These are phyloP conservation scores for Nipponia nippon DNA, from an alignment of 2,113 vertebrate genomes.

Conservation along the genomic window DNA sequence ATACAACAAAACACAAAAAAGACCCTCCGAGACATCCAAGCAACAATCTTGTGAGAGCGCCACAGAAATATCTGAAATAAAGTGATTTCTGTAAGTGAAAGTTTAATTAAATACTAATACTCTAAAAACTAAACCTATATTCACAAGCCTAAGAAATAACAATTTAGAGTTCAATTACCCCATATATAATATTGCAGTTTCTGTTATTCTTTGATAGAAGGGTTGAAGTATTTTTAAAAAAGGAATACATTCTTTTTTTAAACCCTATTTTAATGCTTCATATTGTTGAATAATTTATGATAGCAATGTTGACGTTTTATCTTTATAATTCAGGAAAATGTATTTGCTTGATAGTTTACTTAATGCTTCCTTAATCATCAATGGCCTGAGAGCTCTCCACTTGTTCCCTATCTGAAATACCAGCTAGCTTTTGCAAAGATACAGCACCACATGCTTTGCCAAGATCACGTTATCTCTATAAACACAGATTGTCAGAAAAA, in stretches of 20 bases:
- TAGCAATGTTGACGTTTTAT: slow-evolving; percentile 7
- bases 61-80: background rate
- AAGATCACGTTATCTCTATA: slow-evolving; percentile 66
- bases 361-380: slow-evolving; percentile 14
- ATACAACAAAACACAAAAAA: background rate
- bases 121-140: background rate
- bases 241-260: background rate
- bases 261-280: background rate
- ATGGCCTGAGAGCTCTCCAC: background rate
- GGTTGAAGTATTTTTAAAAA: background rate
- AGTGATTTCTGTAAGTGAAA: background rate
- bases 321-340: slow-evolving; percentile 26
- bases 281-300: background rate
- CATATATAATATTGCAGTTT: background rate
- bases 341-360: slow-evolving; percentile 19
- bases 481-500: slow-evolving; percentile 51
- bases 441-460: slow-evolving; percentile 31
- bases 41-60: background rate
- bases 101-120: background rate
- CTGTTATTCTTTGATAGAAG: background rate
- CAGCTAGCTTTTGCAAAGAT: slow-evolving; percentile 52
- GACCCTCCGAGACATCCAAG: background rate
- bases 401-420: slow-evolving; percentile 50
- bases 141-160: background rate
- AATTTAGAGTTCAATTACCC: background rate